Base-by-base conservation (phyloP, 2,797 vertebrate species). In the Typhlichthys eigenmanni region DNA sequence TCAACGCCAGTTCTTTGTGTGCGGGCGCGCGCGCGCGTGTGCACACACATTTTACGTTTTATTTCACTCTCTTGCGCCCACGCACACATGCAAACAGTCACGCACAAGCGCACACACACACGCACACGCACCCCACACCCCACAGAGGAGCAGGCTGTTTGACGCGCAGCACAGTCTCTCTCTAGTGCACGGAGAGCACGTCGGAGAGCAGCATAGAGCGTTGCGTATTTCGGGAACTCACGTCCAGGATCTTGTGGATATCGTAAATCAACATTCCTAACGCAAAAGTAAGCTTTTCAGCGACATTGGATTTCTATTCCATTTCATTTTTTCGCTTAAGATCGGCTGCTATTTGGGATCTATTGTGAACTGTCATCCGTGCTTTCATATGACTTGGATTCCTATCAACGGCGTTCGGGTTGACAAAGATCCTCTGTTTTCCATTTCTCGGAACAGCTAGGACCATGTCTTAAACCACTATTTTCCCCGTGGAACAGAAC, bases 331-430 rank as follows among this genome's bases (percentile, higher is more conserved):
- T 70, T 67, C 8, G 69, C 64, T 12, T 69, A 79, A 88, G 79
- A 58, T 75, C 78, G 85, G 62, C 75, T 77, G 56, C 76, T 62
- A 80, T 78, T 82, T 73, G 88, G 88, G 72, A 89, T 92, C 91
- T 92, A 91, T 88, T 83, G 92, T 87, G 89, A 87, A 86, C 85
- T 89, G 91, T 91, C 90, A 90, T 79, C 84, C 86, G 88, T 82
- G 87, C 82, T 75, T 84, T 77, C 81, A 47, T 32, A 78, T 84
- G 87, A 78, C 77, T 84, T 86, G 86, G 90, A 84, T 81, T 84
- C 91, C 29, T 82, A 81, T 19, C 82, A 70, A 68, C 82, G 80
- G 75, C 29, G 76, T 76, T 80, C 62, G 24, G 62, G 76, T 76
- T 17, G 72, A 88, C 77, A 83, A 89, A 88, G 82, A 84, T 80